Conservation (phyloP, 1,140 invertebrate species). For the Campodea augens region DNA sequence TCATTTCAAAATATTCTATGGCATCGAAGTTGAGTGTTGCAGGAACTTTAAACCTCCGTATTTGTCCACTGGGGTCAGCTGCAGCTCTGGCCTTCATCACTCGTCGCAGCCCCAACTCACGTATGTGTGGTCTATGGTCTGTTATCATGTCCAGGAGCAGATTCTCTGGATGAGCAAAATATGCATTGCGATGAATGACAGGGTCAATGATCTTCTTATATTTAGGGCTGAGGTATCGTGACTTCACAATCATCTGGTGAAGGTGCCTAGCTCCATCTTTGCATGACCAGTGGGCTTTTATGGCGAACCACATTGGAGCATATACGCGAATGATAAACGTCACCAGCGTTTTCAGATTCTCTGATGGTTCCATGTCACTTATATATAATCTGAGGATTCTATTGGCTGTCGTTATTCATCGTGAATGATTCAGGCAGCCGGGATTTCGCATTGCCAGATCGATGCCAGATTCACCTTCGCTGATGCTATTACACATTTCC, state of each 20-base stretch:
- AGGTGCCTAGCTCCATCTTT: too few species aligned
- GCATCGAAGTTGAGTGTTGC: not conserved
- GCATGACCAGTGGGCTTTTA: too few species aligned
- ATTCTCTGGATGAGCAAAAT: too few species aligned
- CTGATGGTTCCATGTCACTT: too few species aligned
- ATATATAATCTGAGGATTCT: conserved; percentile 3
- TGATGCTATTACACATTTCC: conserved; percentile 1
- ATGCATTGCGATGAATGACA: not conserved
- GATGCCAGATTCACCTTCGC: not conserved
- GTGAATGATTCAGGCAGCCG: conserved; percentile 5
- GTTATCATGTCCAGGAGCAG: too few species aligned
- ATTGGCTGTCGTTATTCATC: conserved; percentile 9
- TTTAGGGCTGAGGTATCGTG: not conserved
- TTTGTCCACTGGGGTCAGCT: not conserved
- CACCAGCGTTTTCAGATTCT: too few species aligned
- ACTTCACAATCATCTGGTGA: not conserved
- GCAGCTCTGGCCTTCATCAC: not conserved
- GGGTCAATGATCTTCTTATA: not conserved
- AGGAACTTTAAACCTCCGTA: not conserved
- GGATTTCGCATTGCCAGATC: conserved; percentile 2
- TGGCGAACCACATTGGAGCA: too few species aligned
- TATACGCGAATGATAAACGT: too few species aligned
- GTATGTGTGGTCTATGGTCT: not conserved
- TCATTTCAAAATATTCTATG: not conserved
- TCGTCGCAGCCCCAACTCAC: not conserved